phyloP scores from a whole-genome alignment of 2,888 invertebrate species.

The Harmothoe impar region DNA sequence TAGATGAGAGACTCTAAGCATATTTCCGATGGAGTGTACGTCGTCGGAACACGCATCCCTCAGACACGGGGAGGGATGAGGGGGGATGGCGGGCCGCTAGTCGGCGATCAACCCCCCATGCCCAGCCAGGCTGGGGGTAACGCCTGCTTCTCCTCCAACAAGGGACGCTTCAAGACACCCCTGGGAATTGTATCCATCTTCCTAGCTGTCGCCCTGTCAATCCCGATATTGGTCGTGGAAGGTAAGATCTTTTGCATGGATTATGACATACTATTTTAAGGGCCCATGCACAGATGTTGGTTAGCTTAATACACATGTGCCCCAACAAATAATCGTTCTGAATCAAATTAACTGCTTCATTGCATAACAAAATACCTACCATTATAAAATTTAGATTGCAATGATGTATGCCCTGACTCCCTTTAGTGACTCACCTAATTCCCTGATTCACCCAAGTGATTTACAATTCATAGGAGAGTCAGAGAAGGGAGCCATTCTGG shows the following conservation, averaged over 20 bases:
- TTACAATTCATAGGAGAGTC: no score
- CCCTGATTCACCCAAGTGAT: no score
- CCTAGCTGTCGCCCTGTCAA: neutral
- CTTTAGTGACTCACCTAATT: neutral
- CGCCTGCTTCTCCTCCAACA: neutral
- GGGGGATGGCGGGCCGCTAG: neutral
- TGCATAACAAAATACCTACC: neutral
- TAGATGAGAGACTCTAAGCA: neutral
- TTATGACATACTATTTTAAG: neutral
- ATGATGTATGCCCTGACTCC: neutral
- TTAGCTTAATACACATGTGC: neutral
- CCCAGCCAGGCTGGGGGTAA: neutral
- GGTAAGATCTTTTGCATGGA: neutral
- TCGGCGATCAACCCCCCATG: neutral
- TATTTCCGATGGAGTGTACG: neutral
- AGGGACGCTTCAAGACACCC: neutral
- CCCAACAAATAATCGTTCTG: neutral
- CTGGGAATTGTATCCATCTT: neutral
- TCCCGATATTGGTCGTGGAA: neutral
- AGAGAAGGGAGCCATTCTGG: no score
- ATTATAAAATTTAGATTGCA: neutral
- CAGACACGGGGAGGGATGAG: neutral
- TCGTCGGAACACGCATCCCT: neutral
- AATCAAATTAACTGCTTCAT: neutral
- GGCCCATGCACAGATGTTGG: neutral